Evolutionary conservation across 1,140 invertebrate species (phyloP).

Genomic region (Aphaenogaster floridana): DNA sequence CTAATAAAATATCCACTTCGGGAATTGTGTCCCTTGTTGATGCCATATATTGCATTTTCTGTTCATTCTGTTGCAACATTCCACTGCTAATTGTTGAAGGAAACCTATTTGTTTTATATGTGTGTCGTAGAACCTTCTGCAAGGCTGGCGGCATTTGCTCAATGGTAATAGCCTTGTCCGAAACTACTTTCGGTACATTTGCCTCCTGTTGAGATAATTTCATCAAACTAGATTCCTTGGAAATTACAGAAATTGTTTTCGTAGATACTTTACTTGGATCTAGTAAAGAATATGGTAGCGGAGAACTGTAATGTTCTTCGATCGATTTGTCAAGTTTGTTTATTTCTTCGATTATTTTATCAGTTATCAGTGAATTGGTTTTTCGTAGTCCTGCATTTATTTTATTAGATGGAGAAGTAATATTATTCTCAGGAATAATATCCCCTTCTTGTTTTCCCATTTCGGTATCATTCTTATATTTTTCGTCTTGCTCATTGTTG

Average conservation of each 20-base stretch:
- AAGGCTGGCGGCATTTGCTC: conserved; percentile 78
- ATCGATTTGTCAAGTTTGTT: not conserved
- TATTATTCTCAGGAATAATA: conserved; percentile 74
- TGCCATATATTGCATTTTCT: not conserved
- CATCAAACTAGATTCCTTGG: not conserved
- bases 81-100: conserved; percentile 2
- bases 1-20: not conserved
- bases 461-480: conserved; percentile 40
- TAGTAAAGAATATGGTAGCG: not conserved
- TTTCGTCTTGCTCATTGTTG: conserved; percentile 9
- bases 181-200: conserved; percentile 80
- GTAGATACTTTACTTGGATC: not conserved
- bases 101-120: conserved; percentile 20
- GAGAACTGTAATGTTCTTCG: not conserved
- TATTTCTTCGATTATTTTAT: conserved; percentile 58
- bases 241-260: not conserved
- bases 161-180: conserved; percentile 79
- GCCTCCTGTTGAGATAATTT: not conserved
- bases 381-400: not conserved
- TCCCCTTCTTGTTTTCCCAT: conserved; percentile 69
- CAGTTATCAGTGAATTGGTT: conserved; percentile 72
- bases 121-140: conserved; percentile 73
- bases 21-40: not conserved
- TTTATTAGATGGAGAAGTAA: conserved; percentile 3
- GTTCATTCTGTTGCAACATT: not conserved